phyloP scores from a whole-genome alignment of 2,888 invertebrate genomes.

The Abrostola tripartita region DNA sequence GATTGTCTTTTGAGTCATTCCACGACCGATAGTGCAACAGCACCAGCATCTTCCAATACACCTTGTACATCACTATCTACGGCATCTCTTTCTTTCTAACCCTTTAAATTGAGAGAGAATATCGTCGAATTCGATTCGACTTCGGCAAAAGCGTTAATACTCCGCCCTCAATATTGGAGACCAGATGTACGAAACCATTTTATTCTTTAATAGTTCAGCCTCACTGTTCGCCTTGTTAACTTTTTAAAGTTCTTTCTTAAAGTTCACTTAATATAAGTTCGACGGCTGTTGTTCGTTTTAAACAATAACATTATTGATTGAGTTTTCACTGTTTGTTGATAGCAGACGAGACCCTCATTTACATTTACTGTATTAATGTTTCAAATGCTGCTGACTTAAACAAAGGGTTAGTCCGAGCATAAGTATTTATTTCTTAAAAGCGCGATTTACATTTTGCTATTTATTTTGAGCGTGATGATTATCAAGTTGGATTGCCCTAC shows the following conservation, averaged over 20 bases:
- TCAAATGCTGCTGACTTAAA: neutral
- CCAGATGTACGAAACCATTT: conserved; percentile 62
- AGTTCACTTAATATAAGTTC: conserved; percentile 57
- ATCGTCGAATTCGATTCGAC: conserved; percentile 27
- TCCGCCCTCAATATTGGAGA: conserved; percentile 49
- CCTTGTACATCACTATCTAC: conserved; percentile 32
- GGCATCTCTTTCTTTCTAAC: conserved; percentile 22
- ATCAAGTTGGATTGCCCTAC: too few species aligned
- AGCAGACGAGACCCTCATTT: conserved; percentile 18
- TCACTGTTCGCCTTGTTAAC: conserved; percentile 56
- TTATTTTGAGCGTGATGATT: too few species aligned
- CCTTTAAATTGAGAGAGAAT: conserved; percentile 19
- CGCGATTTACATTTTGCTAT: too few species aligned
- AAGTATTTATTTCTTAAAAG: neutral
- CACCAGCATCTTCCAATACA: conserved; percentile 27
- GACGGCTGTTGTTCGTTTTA: conserved; percentile 43
- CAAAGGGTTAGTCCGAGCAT: neutral
- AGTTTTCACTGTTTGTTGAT: conserved; percentile 43
- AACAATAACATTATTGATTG: conserved; percentile 48
- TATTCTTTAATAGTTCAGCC: conserved; percentile 61
- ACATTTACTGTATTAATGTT: conserved; percentile 22
- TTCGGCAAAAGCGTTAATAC: conserved; percentile 43
- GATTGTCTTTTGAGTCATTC: conserved; percentile 60
- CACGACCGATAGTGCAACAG: conserved; percentile 51
- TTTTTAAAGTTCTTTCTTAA: conserved; percentile 55